These are phyloP conservation scores for Etia nguti DNA, from an alignment of 2,113 vertebrate species.

Conservation along the genomic window DNA sequence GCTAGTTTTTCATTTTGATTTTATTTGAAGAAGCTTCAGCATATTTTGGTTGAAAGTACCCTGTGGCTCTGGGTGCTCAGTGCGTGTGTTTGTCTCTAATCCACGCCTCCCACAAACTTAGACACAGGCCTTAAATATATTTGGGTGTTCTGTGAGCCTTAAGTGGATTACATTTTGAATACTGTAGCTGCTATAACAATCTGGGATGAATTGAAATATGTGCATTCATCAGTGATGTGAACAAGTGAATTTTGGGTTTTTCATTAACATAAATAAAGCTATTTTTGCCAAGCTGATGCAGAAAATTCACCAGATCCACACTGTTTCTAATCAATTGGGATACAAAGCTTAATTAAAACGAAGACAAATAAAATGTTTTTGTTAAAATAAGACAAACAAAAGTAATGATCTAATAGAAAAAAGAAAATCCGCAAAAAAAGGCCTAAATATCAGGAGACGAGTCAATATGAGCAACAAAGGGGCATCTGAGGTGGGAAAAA, in stretches of 20 bases:
- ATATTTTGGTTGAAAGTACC: not conserved
- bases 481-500: not conserved
- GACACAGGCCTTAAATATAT: not conserved
- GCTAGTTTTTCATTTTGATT: not conserved
- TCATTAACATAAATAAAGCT: not conserved
- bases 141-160: not conserved
- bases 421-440: not conserved
- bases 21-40: not conserved
- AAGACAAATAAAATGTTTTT: not conserved
- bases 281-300: not conserved
- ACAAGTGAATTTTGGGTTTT: not conserved
- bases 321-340: not conserved
- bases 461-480: not conserved
- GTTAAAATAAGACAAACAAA: not conserved
- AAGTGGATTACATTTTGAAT: not conserved
- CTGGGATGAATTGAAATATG: not conserved
- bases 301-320: not conserved
- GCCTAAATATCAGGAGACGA: not conserved
- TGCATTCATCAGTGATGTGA: not conserved
- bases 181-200: not conserved
- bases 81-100: not conserved
- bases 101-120: not conserved
- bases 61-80: not conserved
- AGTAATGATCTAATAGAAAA: not conserved
- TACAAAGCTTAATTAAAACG: not conserved